phyloP scores from a whole-genome alignment of 1,140 invertebrate genomes.

The Drosophila ohnishii region DNA sequence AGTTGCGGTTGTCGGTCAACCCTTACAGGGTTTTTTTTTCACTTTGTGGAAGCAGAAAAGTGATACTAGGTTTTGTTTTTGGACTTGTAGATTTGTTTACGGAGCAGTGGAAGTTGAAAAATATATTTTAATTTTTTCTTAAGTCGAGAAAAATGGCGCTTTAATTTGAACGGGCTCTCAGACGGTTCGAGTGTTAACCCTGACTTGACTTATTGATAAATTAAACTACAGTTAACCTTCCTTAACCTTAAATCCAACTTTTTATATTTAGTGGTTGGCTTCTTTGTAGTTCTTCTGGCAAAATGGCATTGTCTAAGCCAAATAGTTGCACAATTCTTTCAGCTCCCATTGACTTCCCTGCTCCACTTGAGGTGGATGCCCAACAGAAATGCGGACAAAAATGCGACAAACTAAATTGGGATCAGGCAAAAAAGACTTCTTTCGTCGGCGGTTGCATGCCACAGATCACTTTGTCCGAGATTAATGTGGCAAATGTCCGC shows the following conservation, averaged over 20 bases:
- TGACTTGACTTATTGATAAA: background rate
- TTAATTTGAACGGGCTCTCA: too few species aligned
- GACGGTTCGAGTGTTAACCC: background rate
- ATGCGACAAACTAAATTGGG: conserved; percentile 29
- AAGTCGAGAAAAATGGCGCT: too few species aligned
- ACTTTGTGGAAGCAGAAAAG: too few species aligned
- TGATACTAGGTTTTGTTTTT: too few species aligned
- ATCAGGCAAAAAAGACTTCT: conserved; percentile 19
- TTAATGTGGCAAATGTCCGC: conserved; percentile 19
- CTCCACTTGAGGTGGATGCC: conserved; percentile 46
- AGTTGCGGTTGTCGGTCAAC: too few species aligned
- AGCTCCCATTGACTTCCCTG: conserved; percentile 19
- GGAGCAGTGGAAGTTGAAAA: too few species aligned
- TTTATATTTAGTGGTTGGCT: too few species aligned
- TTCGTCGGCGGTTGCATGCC: conserved; percentile 42
- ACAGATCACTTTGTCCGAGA: conserved; percentile 47
- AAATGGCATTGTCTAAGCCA: conserved; percentile 3
- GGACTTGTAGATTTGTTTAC: too few species aligned
- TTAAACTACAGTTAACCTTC: background rate
- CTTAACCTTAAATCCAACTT: background rate
- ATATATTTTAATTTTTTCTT: too few species aligned
- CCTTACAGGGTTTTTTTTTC: too few species aligned
- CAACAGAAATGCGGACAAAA: conserved; percentile 15
- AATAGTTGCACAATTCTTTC: conserved; percentile 48
- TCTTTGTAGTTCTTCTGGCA: background rate